Percentiles rank a stretch among this genome's conserved stretches.
phyloP scores from a whole-genome alignment of 1,140 invertebrate genomes.

The Papilio polyxenes region DNA sequence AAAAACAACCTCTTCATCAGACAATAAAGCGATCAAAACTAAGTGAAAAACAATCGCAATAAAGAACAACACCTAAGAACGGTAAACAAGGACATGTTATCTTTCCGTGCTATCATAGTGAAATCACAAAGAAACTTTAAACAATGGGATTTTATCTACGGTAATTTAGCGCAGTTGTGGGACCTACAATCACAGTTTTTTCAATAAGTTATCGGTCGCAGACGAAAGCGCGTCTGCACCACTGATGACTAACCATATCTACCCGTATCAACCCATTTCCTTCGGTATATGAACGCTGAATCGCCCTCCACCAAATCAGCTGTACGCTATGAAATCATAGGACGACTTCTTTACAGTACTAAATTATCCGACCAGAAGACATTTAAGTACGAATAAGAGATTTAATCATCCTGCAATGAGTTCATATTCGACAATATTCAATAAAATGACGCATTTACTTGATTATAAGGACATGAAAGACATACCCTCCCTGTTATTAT shows the following conservation, averaged over 20 bases:
- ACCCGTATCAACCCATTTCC: slow-evolving; percentile 69
- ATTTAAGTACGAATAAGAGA: slow-evolving; percentile 42
- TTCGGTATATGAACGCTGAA: slow-evolving; percentile 59
- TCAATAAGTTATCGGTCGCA: slow-evolving; percentile 56
- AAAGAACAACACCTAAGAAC: slow-evolving; percentile 54
- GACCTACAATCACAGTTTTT: slow-evolving; percentile 56
- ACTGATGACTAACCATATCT: slow-evolving; percentile 76
- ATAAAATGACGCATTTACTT: slow-evolving; percentile 80
- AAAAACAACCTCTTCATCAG: slow-evolving; percentile 42
- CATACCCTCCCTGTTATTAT: slow-evolving; percentile 79
- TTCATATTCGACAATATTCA: slow-evolving; percentile 67
- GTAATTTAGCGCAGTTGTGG: slow-evolving; percentile 58
- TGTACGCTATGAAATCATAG: slow-evolving; percentile 61
- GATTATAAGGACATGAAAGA: slow-evolving; percentile 76
- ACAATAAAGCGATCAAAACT: slow-evolving; percentile 42
- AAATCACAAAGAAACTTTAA: slow-evolving; percentile 76
- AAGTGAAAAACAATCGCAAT: slow-evolving; percentile 54
- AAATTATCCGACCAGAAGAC: slow-evolving; percentile 36
- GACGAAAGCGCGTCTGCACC: slow-evolving; percentile 64
- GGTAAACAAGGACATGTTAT: slow-evolving; percentile 73
- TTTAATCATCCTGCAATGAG: slow-evolving; percentile 52
- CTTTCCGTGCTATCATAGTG: slow-evolving; percentile 61
- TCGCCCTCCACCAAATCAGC: slow-evolving; percentile 72
- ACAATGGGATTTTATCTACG: slow-evolving; percentile 67
- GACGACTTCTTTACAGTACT: slow-evolving; percentile 40